Evolutionary conservation across 2,888 invertebrate genomes (phyloP).

Genomic region (Nomada flava): DNA sequence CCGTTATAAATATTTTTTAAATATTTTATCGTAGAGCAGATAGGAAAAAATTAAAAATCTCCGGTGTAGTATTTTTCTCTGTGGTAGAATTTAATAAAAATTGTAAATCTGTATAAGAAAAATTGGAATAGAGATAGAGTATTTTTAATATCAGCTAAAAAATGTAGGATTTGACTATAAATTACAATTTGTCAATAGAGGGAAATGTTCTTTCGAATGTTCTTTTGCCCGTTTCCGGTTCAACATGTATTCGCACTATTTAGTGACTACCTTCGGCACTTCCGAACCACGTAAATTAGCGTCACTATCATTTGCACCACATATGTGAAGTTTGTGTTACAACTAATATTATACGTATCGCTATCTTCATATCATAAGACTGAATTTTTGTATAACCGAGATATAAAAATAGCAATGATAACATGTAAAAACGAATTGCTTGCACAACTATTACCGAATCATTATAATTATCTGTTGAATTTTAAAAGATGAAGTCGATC

Average conservation of each 20-base stretch:
- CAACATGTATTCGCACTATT: slow-evolving; percentile 46
- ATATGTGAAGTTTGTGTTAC: slow-evolving; percentile 38
- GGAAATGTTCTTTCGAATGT: neutral
- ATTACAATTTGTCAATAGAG: no score
- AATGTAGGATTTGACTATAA: no score
- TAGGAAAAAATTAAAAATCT: neutral
- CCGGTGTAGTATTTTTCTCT: neutral
- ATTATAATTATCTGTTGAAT: neutral
- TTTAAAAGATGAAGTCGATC: neutral
- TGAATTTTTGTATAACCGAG: slow-evolving; percentile 44
- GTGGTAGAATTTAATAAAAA: no score
- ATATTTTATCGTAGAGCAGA: neutral
- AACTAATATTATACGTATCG: slow-evolving; percentile 37
- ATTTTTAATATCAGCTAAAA: no score
- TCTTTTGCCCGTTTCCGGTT: slow-evolving; percentile 51
- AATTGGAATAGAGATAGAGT: no score
- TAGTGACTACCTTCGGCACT: slow-evolving; percentile 58
- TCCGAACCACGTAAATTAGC: slow-evolving; percentile 55
- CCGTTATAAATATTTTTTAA: no score
- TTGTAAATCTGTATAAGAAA: no score
- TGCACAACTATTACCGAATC: slow-evolving; percentile 9
- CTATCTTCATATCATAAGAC: slow-evolving; percentile 38
- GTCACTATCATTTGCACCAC: slow-evolving; percentile 61
- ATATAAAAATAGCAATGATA: slow-evolving; percentile 16
- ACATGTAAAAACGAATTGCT: slow-evolving; percentile 23